Base-by-base conservation (phyloP, 2,113 vertebrate genomes). In the Perognathus longimembris region DNA sequence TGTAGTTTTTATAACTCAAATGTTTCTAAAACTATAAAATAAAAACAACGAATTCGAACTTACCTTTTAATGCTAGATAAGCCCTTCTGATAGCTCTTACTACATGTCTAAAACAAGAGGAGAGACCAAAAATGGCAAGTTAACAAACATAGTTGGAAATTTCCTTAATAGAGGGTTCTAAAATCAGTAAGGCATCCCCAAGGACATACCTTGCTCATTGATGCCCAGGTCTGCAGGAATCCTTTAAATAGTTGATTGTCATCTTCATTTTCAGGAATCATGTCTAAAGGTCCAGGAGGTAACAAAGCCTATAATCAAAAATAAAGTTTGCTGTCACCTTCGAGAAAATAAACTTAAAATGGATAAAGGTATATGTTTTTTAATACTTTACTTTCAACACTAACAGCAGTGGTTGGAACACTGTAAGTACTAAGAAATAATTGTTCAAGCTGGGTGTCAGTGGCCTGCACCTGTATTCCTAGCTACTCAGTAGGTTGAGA, bases 271-370 rank as follows among this genome's bases (percentile, higher is more conserved):
- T 96, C 94, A 61, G 94, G 95, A 76, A 96, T 40, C 98, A 98
- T 98, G n/a, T 97, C 96, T 79, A 98, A 89, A 59, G 98, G 98
- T 1, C 98, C 98, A 0, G 85, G 95, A 20, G 98, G 97, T 92
- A 98, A 96, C 5, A 36, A 84, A 78, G 94, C 94, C 98, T 98
- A 70, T 84, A 67, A 73, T 4, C 74, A 63, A 45, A 40, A 42
- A 74, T 45, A 85, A 40, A 5, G 20, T 40, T 24, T 11, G 30
- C 2, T 75, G 7, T 36, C 11, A 34, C 85, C 38, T 57, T 26
- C 59, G 50, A 59, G n/a, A 88, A 94, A 6, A 26, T 32, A 90
- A 88, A 63, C 61, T 64, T 38, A 54, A 89, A 7, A 15, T 57
- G 5, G 17, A 1, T 36, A 54, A 82, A 6, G 7, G 1, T 34